Evolutionary conservation across 2,888 invertebrate species (phyloP).

Genomic region (Dexiosoma caninum): DNA sequence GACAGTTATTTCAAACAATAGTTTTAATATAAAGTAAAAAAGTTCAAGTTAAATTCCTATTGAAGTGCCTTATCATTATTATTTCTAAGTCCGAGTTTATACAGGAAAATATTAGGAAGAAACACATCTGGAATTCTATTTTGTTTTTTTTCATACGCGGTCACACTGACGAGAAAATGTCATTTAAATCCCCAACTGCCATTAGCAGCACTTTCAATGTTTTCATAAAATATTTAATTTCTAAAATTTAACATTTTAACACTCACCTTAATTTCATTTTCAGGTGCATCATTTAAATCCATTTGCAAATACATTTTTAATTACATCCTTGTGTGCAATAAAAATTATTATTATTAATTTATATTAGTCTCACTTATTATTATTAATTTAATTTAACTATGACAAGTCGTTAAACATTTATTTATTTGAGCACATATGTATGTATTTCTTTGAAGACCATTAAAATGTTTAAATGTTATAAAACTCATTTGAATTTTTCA

Average conservation of each 20-base stretch:
- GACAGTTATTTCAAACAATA: too few species aligned
- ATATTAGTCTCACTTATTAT: too few species aligned
- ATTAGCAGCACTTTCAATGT: neutral
- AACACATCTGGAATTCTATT: too few species aligned
- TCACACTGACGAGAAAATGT: too few species aligned
- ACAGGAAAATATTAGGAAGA: too few species aligned
- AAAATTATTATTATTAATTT: slow-evolving; percentile 33
- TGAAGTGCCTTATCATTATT: too few species aligned
- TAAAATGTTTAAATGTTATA: neutral
- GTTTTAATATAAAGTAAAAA: too few species aligned
- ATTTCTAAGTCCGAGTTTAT: too few species aligned
- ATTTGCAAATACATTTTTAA: slow-evolving; percentile 66
- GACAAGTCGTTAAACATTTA: slow-evolving; percentile 22
- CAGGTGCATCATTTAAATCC: slow-evolving; percentile 63
- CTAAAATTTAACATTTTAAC: neutral
- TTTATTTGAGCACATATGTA: neutral
- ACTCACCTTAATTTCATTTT: slow-evolving; percentile 65
- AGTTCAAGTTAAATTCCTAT: too few species aligned
- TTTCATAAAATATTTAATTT: neutral
- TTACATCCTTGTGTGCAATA: slow-evolving; percentile 45
- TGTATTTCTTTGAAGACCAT: neutral
- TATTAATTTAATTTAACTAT: too few species aligned
- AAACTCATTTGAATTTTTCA: neutral
- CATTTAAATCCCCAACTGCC: too few species aligned
- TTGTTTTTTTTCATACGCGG: too few species aligned